Conservation (phyloP, 2,113 vertebrate genomes). For the Syrrhaptes paradoxus region DNA sequence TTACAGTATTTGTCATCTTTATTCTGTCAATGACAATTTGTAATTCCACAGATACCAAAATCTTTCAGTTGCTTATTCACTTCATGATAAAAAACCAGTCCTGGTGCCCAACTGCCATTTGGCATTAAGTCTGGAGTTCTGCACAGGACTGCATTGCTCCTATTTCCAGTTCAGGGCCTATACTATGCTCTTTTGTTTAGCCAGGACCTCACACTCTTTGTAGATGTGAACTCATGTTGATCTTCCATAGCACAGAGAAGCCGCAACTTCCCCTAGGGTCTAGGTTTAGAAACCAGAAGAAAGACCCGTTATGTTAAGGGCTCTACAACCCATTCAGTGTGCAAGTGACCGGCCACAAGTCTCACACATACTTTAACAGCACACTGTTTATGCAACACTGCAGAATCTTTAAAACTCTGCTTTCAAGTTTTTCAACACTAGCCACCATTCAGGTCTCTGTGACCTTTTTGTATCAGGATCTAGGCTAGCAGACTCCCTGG, state of each 20-base stretch:
- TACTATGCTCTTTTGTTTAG: constrained; percentile 18
- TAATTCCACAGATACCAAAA: background rate
- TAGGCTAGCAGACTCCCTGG: background rate
- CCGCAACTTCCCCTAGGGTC: background rate
- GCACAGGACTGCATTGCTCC: background rate
- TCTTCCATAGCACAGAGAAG: background rate
- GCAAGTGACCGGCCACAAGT: background rate
- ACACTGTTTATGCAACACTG: background rate
- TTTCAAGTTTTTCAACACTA: background rate
- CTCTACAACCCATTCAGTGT: background rate
- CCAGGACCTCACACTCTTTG: background rate
- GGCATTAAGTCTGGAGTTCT: background rate
- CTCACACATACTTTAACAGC: background rate
- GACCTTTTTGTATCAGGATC: background rate
- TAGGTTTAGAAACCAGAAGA: background rate
- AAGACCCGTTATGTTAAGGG: background rate
- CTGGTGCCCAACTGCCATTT: background rate
- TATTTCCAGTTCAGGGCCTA: background rate
- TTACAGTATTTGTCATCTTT: background rate
- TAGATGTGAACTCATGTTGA: background rate
- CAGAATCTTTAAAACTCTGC: background rate
- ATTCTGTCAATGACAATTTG: background rate
- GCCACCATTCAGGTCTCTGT: background rate
- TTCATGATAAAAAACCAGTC: background rate
- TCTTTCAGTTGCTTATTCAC: background rate